Base-by-base conservation (phyloP, 30 jellyfish, hydroid and myxozoan species). In the Aurelia aurita region DNA sequence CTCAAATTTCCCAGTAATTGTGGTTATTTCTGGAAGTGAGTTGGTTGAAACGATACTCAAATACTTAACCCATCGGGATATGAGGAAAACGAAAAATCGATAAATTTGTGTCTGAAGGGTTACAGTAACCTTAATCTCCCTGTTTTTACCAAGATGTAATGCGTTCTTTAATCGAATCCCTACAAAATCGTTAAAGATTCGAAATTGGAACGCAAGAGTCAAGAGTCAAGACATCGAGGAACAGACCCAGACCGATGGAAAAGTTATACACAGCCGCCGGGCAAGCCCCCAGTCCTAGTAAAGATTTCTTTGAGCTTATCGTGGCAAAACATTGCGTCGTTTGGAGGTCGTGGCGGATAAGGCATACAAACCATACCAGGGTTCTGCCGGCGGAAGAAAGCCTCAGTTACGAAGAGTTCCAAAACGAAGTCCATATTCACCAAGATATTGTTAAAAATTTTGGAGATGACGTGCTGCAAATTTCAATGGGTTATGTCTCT, bases 201-300 rank as follows among this genome's bases (percentile, higher is more conserved):
- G 51, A 39, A 39, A 4, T 39, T 39, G 51, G 51, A 39, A 39
- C 14, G 51, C 51, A 39, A 39, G 15, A 39, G 51, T 39, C 51
- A 39, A 4, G 0, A 0, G 12, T 39, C 51, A 39, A 39, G 51
- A 7, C 51, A 39, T 7, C 9, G 51, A 0, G 15, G 51, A 39
- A 9, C 51, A 39, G 14, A 39, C 51, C 51, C 70, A 57, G 14
- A 39, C 51, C 51, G 60, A 57, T 81, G 58, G 85, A 66, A 74
- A 88, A 77, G 78, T 58, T 89, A 26, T 89, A 63, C 67, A 44
- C 90, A 10, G 93, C 87, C 20, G 39, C 97, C 6, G 97, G 97
- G 58, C 90, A 71, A 68, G 97, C 97, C 55, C 97, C 95, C 1
- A 72, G 95, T 29, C 97, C 97, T 2, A 68, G 94, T 72, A 90